Evolutionary conservation across 2,888 invertebrate species (phyloP).

Genomic region (Rhabditoides inermis): DNA sequence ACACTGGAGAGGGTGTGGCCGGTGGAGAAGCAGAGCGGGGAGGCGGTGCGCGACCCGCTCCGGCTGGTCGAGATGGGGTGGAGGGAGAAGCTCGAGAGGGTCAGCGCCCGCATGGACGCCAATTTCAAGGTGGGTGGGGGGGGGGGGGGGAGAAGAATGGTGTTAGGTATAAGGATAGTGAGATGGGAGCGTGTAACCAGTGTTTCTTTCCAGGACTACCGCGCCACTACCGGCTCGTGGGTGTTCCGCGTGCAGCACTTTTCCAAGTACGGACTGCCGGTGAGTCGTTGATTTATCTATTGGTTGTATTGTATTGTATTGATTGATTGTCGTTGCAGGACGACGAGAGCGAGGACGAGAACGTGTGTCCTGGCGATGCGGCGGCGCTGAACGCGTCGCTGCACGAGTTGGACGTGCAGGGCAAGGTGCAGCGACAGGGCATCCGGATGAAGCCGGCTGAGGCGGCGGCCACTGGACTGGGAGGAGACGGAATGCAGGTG

Average conservation of each 20-base stretch:
- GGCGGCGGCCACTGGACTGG: too few relatives aligned
- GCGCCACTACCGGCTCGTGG: constrained; percentile 92
- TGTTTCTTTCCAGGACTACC: constrained; percentile 66
- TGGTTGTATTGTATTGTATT: not conserved
- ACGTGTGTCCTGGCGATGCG: constrained; percentile 1
- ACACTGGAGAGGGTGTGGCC: constrained; percentile 93
- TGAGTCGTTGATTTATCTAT: constrained; percentile 5
- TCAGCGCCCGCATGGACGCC: constrained; percentile 77
- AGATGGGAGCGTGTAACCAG: not conserved
- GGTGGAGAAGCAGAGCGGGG: constrained; percentile 71
- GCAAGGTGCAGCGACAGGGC: constrained; percentile 12
- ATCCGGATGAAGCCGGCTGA: constrained; percentile 3
- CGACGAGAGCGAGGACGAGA: constrained; percentile 26
- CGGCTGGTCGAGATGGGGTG: constrained; percentile 73
- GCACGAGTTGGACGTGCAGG: constrained; percentile 17
- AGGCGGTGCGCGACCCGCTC: constrained; percentile 64
- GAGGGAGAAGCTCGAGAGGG: constrained; percentile 72
- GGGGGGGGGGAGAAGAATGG: too few relatives aligned
- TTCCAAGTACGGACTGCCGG: constrained; percentile 56
- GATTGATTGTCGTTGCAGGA: constrained; percentile 11
- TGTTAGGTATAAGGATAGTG: not conserved
- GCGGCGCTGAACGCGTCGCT: constrained; percentile 6
- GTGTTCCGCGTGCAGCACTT: constrained; percentile 65
- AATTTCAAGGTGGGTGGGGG: constrained; percentile 62
- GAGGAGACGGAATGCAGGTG: too few relatives aligned